These are phyloP conservation scores for Grammomys surdaster DNA, from an alignment of 2,113 vertebrate species.

Conservation along the genomic window DNA sequence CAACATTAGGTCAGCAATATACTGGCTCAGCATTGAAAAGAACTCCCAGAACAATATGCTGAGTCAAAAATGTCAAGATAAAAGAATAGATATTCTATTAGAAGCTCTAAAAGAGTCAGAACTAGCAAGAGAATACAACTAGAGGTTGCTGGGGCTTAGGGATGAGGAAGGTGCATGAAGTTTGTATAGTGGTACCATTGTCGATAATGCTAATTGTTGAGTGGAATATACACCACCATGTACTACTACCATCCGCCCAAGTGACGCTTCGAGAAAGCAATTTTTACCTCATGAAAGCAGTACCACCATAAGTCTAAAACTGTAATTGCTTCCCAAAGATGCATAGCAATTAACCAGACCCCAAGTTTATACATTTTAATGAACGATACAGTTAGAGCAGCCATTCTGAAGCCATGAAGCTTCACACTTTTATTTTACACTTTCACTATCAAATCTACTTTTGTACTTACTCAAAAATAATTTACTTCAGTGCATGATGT, in stretches of 20 bases:
- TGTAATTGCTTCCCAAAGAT: background rate
- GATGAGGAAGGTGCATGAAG: background rate
- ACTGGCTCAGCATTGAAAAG: background rate
- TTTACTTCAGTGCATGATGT: background rate
- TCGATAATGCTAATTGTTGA: background rate
- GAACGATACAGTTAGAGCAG: background rate
- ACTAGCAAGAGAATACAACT: background rate
- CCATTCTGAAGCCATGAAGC: background rate
- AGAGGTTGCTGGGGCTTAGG: background rate
- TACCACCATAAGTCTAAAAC: background rate
- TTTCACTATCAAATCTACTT: background rate
- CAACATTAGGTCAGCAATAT: background rate
- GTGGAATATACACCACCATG: background rate
- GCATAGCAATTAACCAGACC: background rate
- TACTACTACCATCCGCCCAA: background rate
- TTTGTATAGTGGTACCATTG: background rate
- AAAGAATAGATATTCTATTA: background rate
- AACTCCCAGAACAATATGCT: background rate
- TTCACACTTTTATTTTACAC: background rate
- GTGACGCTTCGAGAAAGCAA: background rate
- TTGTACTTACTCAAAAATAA: background rate
- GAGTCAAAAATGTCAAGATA: background rate
- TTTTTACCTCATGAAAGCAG: background rate
- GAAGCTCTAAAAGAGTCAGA: conserved; percentile 6
- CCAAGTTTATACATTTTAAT: background rate